Conservation (phyloP, 2,113 vertebrate genomes). For the Otis tarda region DNA sequence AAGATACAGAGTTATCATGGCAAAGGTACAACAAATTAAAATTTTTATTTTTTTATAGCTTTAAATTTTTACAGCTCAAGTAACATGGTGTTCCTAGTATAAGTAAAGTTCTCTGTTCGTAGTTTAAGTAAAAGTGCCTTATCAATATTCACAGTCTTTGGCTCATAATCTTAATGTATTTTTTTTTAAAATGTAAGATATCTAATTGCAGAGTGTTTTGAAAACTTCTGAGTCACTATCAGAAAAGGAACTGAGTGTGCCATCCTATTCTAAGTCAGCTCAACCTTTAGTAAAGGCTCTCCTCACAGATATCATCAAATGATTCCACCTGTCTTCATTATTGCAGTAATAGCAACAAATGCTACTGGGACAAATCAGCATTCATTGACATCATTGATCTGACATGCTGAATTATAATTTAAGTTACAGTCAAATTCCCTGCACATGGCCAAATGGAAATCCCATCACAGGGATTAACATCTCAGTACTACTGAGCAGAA, state of each 20-base stretch:
- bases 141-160: neutral
- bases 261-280: neutral
- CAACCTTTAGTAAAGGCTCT: conserved; percentile 9
- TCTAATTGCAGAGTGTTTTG: neutral
- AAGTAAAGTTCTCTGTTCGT: neutral
- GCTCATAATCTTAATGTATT: neutral
- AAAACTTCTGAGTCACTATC: neutral
- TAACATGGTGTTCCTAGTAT: neutral
- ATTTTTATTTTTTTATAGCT: neutral
- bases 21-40: neutral
- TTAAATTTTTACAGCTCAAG: neutral
- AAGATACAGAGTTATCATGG: neutral
- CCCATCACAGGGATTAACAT: neutral
- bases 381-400: conserved; percentile 80
- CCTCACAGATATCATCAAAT: conserved; percentile 32
- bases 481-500: neutral
- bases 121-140: neutral
- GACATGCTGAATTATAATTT: conserved; percentile 79
- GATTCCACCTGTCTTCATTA: conserved; percentile 30
- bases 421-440: conserved; percentile 61
- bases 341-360: conserved; percentile 55
- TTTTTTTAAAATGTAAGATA: neutral
- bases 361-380: conserved; percentile 75
- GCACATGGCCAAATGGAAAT: conserved; percentile 17
- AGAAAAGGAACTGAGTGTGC: neutral